Base-by-base conservation (phyloP, 2,888 invertebrate species). In the Margaritifera margaritifera region DNA sequence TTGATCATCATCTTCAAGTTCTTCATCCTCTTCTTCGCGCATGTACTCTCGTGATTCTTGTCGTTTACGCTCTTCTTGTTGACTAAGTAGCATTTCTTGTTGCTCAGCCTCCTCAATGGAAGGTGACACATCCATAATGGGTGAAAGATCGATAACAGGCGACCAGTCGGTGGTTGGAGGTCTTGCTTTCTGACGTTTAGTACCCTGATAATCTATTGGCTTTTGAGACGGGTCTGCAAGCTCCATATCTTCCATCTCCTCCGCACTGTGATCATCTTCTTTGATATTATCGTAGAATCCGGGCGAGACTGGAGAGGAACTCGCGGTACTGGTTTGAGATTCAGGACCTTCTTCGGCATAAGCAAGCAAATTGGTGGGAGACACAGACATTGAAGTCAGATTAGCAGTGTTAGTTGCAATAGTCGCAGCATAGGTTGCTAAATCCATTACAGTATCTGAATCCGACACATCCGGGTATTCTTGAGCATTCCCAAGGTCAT, bases 81-180 rank as follows among this genome's bases (percentile, higher is more conserved):
- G 87, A 62, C 85, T 83, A 4, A 85, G 86, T 51, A 87, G 69
- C 89, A 88, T 88, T 72, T 88, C 87, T 54, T 81, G 86, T 67
- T 88, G 87, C 66, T 90, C 90, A 0, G 89, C 89, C 51, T 89
- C 88, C 71, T 90, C 90, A 25, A 90, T 77, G 0, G 90, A 89
- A 0, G 90, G 90, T 0, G 90, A 90, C 5, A 90, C 90, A 77
- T 91, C 90, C 51, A 90, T 63, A 53, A 91, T 91, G 1, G 91
- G 91, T 3, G 90, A 91, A 5, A 91, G 81, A 66, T 91, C 91
- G 52, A 89, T 89, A 11, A 90, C 88, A 4, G 90, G 90, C 0
- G 90, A 90, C 90, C 90, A 91, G 78, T 89, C 89, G 0, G 86
- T 85, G 8, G 84, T 83, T 6, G 89, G 85, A 0, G 89, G 89